Base-by-base conservation (phyloP, 2,888 invertebrate species). In the Rhynchonema sp. region DNA sequence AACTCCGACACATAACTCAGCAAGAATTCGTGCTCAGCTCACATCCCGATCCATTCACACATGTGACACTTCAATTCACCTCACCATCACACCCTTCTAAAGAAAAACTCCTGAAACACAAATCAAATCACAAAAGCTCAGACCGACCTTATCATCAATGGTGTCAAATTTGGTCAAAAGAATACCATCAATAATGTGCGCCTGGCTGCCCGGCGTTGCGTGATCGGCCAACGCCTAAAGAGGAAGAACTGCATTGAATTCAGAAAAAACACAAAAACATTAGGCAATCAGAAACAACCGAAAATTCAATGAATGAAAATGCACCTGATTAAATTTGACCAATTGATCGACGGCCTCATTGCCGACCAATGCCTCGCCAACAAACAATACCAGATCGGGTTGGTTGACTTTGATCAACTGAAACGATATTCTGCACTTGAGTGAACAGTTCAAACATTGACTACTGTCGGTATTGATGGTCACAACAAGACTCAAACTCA, bases 311-410 rank as follows among this genome's bases (percentile, higher is more conserved):
- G 26, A 63, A 62, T n/a, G n/a, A n/a, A n/a, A n/a, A n/a, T n/a
- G n/a, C n/a, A n/a, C n/a, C 62, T 70, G 70, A 79, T 99, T 98
- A 78, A 99, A 99, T 78, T 98, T 99, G 0, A 89, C 87, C 55
- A 99, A 80, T 74, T 99, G 98, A 79, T 99, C 98, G 27, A 98
- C 96, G 23, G 98, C 98, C 73, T 99, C 98, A 75, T 99, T 99
- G 30, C 98, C 98, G 0, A 99, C 98, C n/a, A 99, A 78, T 0
- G 98, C 98, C 75, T 99, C 98, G 0, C 98, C 98, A 17, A 99
- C 98, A 76, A 99, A 99, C n/a, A 99, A 79, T 1, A 98, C 94
- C 72, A 92, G 79, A 77, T 99, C 96, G 0, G 98, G 98, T 70
- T 89, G 85, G 75, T 99, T 99, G 54, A 96, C 87, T 76, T 86